Conservation (phyloP, 2,797 vertebrate genomes). For the Zalophus californianus region DNA sequence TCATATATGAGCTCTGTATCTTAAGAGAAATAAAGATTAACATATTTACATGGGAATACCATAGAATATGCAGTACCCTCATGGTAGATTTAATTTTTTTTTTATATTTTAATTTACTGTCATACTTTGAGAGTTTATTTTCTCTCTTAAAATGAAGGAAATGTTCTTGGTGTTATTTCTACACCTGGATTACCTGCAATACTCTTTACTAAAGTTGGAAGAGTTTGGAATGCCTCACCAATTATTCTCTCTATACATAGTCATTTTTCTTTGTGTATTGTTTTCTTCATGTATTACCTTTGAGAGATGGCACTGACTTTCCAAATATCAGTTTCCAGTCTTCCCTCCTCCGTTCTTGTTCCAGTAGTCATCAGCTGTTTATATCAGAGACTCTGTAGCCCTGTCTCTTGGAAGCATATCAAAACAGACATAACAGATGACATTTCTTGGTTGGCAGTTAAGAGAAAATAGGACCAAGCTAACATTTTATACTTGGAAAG, state of each 20-base stretch:
- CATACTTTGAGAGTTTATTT: constrained; percentile 3
- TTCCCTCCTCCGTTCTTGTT: background rate
- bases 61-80: background rate
- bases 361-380: background rate
- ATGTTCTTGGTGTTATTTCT: constrained; percentile 14
- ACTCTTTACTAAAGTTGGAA: background rate
- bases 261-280: constrained; percentile 7
- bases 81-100: constrained; percentile 42
- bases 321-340: background rate
- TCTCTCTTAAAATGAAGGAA: background rate
- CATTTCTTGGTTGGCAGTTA: constrained; percentile 16
- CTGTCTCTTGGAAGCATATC: constrained; percentile 27
- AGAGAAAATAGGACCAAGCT: constrained; percentile 18
- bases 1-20: background rate
- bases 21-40: constrained; percentile 51
- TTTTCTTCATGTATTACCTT: constrained; percentile 8
- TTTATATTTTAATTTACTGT: background rate
- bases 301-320: background rate
- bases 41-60: constrained; percentile 36
- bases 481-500: background rate
- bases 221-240: background rate
- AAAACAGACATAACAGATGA: background rate
- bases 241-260: background rate
- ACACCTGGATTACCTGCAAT: background rate
- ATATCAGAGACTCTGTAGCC: background rate